Evolutionary conservation across 2,113 vertebrate genomes (phyloP), one percentile per base, ranked within the genome.

Genomic region (Dendropsophus ebraccatus): DNA sequence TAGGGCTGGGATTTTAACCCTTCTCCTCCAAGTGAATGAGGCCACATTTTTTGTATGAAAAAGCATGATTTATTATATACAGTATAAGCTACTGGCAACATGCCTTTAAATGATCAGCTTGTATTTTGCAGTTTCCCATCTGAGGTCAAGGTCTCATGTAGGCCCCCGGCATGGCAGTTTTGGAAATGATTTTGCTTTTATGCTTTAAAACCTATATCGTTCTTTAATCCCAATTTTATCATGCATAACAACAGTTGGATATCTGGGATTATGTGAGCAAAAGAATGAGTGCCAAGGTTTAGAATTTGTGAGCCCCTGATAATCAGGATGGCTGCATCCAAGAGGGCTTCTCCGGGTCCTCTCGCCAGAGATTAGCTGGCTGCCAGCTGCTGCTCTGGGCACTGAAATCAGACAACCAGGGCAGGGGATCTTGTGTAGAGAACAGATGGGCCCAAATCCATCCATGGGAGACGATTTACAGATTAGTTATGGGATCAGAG

Each of bases 381-480:
- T 81, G 78, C 78, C 78, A 81, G 78, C 78, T 81, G 78, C 56
- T 47, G 30, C 78, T 62, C 58, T 62, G 56, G 78, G 78, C 56
- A 81, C 37, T 62, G 56, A 47, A 62, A 62, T 81, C 56, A 81
- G 52, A 62, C 78, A 60, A 81, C 65, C 78, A 62, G 37, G 37
- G 78, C 6, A 81, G 35, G 23, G 56, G 47, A 65, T 56, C 32
- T 37, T 65, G 78, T 62, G 23, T 62, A 10, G 19, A 35, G 56
- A 65, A 62, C 78, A 81, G 78, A 81, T 81, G 78, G 78, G 35
- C 11, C 78, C 78, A 65, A 81, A 81, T 81, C 78, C 37, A 47
- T 65, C 56, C 78, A 81, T 81, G 37, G 58, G 56, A 81, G 37
- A 37, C 35, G 56, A 45, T 81, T 81, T 65, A 65, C n/a, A 60